These are phyloP conservation scores for Notolabrus celidotus DNA, from an alignment of 2,797 vertebrate species.

Conservation along the genomic window DNA sequence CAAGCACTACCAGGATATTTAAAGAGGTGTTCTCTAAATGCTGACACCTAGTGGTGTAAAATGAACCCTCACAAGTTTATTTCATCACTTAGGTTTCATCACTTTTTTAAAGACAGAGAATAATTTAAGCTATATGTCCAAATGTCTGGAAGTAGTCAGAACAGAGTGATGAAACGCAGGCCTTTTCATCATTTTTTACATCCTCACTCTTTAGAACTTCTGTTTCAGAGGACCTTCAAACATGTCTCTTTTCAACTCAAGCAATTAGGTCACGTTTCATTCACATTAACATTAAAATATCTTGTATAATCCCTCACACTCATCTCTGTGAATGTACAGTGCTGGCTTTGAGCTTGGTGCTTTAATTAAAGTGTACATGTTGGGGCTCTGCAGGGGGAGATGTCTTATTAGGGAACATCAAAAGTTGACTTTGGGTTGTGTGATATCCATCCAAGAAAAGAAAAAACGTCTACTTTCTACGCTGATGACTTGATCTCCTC, in stretches of 20 bases:
- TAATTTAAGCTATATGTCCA: constrained; percentile 29
- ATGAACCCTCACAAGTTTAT: neutral
- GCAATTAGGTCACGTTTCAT: neutral
- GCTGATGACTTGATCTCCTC: neutral
- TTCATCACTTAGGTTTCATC: constrained; percentile 47
- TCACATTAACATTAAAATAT: neutral
- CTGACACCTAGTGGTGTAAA: constrained; percentile 68
- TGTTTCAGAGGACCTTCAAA: neutral
- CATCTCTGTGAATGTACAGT: neutral
- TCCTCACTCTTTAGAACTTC: neutral
- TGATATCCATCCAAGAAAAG: neutral
- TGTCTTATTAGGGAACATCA: constrained; percentile 24
- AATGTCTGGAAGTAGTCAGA: constrained; percentile 5
- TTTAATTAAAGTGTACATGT: constrained; percentile 13
- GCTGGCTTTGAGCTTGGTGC: neutral
- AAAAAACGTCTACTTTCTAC: neutral
- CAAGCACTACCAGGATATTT: neutral
- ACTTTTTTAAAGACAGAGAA: constrained; percentile 14
- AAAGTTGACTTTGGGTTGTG: neutral
- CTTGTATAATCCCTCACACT: neutral
- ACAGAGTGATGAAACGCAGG: constrained; percentile 39
- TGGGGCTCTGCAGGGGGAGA: constrained; percentile 2
- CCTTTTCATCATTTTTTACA: constrained; percentile 29
- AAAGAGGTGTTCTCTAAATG: neutral
- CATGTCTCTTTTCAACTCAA: neutral